A percentile compares a stretch with the other conserved stretches of the same genome.
Conservation (phyloP, 2,113 vertebrate species). For the Nipponia nippon region DNA sequence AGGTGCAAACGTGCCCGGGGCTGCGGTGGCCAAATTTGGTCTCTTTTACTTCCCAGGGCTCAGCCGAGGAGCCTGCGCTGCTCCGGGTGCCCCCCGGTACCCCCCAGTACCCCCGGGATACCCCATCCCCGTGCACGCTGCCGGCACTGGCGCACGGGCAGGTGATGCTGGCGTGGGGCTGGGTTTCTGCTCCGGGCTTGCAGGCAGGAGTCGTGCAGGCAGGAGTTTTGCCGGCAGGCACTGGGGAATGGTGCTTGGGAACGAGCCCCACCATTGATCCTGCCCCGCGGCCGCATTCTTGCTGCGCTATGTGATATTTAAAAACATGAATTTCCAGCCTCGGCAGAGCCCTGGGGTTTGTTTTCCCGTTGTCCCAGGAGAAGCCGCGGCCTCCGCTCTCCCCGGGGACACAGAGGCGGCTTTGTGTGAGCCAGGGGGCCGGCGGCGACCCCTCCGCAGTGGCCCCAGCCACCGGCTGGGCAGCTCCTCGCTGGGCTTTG, state of each 20-base stretch:
- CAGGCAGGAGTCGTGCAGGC: not conserved
- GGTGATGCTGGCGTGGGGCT: not conserved
- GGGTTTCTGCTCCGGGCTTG: not conserved
- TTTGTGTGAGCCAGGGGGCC: not conserved
- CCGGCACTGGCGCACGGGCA: not conserved
- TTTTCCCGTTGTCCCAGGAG: not conserved
- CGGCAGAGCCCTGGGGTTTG: not conserved
- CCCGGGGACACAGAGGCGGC: not conserved
- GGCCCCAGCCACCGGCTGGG: not conserved
- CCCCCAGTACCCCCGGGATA: not conserved
- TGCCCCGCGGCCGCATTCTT: not conserved
- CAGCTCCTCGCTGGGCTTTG: not conserved
- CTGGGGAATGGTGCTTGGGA: not conserved
- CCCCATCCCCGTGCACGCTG: accelerated
- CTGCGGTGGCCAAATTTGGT: accelerated
- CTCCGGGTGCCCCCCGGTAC: accelerated
- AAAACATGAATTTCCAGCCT: not conserved
- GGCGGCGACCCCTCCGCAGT: not conserved
- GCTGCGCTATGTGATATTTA: not conserved
- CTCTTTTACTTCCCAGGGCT: not conserved
- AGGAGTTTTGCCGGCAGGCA: not conserved
- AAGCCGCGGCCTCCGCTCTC: not conserved
- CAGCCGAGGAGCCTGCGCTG: not conserved
- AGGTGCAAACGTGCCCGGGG: not conserved
- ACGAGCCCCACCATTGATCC: accelerated